These are phyloP conservation scores for Pseudomyrmex pallidus DNA, from an alignment of 1,140 invertebrate species.

Conservation along the genomic window DNA sequence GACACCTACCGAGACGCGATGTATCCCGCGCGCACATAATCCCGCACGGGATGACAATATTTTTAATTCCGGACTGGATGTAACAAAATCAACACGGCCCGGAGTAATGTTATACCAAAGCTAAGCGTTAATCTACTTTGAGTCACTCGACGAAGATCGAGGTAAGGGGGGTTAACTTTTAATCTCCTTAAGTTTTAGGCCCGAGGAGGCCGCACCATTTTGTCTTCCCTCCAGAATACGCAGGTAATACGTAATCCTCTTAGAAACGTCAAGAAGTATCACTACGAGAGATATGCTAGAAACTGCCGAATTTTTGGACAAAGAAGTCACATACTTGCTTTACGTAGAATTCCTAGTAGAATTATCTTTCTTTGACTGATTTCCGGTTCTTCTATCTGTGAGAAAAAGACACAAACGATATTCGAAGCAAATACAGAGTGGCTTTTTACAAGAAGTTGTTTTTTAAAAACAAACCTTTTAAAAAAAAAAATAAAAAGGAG, in stretches of 20 bases:
- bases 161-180: slow-evolving; percentile 78
- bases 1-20: slow-evolving; percentile 76
- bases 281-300: slow-evolving; percentile 50
- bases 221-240: slow-evolving; percentile 74
- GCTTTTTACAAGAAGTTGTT: not conserved
- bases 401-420: not conserved
- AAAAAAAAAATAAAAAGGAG: too few relatives aligned
- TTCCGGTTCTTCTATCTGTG: not conserved
- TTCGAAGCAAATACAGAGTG: not conserved
- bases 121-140: slow-evolving; percentile 81
- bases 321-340: not conserved
- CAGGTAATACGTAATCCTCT: slow-evolving; percentile 79
- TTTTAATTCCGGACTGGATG: slow-evolving; percentile 82
- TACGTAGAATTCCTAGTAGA: not conserved
- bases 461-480: not conserved
- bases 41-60: slow-evolving; percentile 81
- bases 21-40: slow-evolving; percentile 78
- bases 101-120: slow-evolving; percentile 81
- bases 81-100: slow-evolving; percentile 81
- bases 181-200: slow-evolving; percentile 82
- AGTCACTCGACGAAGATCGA: slow-evolving; percentile 62
- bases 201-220: slow-evolving; percentile 75
- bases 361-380: not conserved
- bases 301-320: slow-evolving; percentile 16
- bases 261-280: slow-evolving; percentile 77